These are phyloP conservation scores for Coccyzus lansbergi DNA, from an alignment of 2,797 vertebrate species.

Conservation along the genomic window DNA sequence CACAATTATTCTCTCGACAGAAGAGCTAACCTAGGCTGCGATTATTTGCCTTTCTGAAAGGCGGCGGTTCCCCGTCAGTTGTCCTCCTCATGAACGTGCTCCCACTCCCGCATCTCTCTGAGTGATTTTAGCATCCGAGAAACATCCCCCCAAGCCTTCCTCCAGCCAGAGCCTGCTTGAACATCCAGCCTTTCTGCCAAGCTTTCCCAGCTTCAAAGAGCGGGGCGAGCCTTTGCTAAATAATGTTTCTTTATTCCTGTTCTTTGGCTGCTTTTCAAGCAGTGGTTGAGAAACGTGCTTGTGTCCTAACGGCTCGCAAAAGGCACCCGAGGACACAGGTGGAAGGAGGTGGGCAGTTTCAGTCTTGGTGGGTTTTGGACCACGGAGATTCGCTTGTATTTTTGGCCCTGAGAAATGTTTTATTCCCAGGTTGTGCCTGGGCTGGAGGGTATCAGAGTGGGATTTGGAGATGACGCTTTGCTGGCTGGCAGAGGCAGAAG, in stretches of 20 bases:
- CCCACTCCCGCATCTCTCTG: background rate
- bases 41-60: slow-evolving; percentile 70
- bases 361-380: background rate
- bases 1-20: slow-evolving; percentile 68
- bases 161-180: background rate
- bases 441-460: rapidly evolving
- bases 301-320: background rate
- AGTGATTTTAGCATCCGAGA: slow-evolving; percentile 32
- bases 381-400: background rate
- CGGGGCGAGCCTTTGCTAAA: background rate
- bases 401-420: background rate
- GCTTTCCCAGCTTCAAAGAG: slow-evolving; percentile 56
- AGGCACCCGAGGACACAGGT: background rate
- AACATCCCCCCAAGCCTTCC: slow-evolving; percentile 37
- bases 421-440: background rate
- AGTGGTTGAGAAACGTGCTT: background rate
- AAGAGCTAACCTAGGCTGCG: slow-evolving; percentile 63
- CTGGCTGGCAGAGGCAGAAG: background rate
- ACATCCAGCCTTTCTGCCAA: background rate
- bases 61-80: background rate
- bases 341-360: background rate
- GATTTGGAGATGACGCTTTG: background rate
- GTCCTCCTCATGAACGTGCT: background rate
- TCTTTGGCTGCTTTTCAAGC: slow-evolving; percentile 45
- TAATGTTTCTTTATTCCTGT: slow-evolving; percentile 21